Evolutionary conservation across 2,797 vertebrate species (phyloP).

Genomic region (Tenualosa ilisha): DNA sequence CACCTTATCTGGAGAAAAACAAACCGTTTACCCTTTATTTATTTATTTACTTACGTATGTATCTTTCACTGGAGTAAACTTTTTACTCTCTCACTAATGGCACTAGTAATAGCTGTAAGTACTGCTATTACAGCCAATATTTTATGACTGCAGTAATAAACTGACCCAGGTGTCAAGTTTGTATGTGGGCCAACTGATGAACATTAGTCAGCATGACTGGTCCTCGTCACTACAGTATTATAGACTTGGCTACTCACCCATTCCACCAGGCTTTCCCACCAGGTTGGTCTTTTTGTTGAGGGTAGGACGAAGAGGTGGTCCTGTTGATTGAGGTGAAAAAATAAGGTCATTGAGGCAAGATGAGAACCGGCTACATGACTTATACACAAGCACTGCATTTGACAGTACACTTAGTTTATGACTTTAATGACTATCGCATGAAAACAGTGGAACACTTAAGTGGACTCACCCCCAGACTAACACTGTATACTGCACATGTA

Average conservation of each 20-base stretch:
- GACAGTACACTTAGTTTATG: neutral
- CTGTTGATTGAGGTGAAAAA: conserved; percentile 53
- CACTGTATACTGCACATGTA: too few species aligned
- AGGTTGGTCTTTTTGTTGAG: conserved; percentile 67
- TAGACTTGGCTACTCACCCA: conserved; percentile 54
- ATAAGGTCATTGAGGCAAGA: neutral
- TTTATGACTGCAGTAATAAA: neutral
- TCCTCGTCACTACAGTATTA: neutral
- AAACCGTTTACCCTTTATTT: neutral
- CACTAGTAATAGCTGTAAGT: neutral
- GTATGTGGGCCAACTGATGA: neutral
- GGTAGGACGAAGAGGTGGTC: conserved; percentile 53
- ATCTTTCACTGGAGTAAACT: neutral
- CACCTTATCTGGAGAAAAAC: conserved; percentile 60
- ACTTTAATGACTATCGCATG: conserved; percentile 14
- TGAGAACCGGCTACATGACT: neutral
- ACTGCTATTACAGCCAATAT: neutral
- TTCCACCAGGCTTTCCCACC: conserved; percentile 64
- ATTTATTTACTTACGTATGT: neutral
- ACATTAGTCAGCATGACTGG: neutral
- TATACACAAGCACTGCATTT: neutral
- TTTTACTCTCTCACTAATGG: neutral
- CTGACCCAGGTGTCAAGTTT: neutral
- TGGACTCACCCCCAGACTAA: neutral
- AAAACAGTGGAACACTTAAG: conserved; percentile 51